Percentiles rank a stretch among this genome's conserved stretches.
These are phyloP conservation scores for Thumatha senex DNA, from an alignment of 2,888 invertebrate species.

Conservation along the genomic window DNA sequence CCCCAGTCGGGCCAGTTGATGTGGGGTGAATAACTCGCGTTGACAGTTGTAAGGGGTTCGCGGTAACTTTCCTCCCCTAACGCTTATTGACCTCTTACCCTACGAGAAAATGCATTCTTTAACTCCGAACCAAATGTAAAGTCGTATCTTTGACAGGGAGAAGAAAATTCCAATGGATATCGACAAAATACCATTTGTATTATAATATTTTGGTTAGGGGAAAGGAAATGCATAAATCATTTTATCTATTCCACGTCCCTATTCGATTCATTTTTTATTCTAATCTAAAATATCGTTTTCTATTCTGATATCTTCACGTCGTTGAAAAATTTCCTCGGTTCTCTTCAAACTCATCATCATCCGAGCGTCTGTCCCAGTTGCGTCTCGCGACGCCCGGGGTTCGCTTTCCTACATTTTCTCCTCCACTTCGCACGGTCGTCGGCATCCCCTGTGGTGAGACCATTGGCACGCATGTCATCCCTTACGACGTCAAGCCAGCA, in stretches of 20 bases:
- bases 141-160: conserved; percentile 49
- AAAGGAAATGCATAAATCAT: conserved; percentile 39
- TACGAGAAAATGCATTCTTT: conserved; percentile 64
- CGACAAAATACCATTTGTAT: conserved; percentile 51
- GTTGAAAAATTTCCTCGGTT: neutral
- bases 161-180: conserved; percentile 59
- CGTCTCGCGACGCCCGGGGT: no score
- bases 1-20: conserved; percentile 72
- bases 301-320: conserved; percentile 11
- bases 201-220: conserved; percentile 46
- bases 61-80: conserved; percentile 58
- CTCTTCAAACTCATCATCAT: no score
- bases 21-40: conserved; percentile 71
- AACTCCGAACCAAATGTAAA: conserved; percentile 46
- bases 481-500: no score
- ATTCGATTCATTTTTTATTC: conserved; percentile 23
- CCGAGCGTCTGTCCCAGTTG: no score
- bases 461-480: no score
- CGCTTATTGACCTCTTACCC: conserved; percentile 71
- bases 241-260: conserved; percentile 32
- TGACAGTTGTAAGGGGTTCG: conserved; percentile 71
- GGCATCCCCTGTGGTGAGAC: no score
- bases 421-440: no score
- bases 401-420: no score
- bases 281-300: conserved; percentile 12